Percentiles rank a stretch among this genome's conserved stretches.
Conservation (phyloP, 2,113 vertebrate species). For the Gasterosteus nipponicus region DNA sequence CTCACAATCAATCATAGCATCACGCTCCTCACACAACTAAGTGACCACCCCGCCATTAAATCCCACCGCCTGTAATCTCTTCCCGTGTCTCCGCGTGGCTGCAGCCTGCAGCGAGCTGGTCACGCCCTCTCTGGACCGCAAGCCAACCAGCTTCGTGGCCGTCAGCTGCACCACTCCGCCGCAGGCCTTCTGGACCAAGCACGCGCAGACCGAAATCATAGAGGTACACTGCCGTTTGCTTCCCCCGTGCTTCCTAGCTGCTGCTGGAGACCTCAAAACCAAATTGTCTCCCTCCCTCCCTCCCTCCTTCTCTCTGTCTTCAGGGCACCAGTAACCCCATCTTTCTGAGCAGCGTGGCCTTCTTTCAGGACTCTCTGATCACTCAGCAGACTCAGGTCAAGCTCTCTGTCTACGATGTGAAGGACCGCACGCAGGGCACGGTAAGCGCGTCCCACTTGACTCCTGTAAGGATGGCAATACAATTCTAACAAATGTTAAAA, state of each 20-base stretch:
- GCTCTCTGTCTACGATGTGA: constrained; percentile 97
- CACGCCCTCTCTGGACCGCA: constrained; percentile 93
- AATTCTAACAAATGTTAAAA: neutral
- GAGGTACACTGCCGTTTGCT: constrained; percentile 82
- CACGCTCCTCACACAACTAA: constrained; percentile 38
- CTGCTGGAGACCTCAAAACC: neutral
- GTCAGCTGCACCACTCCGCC: constrained; percentile 98
- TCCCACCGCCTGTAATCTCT: constrained; percentile 56
- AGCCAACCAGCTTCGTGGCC: constrained; percentile 97
- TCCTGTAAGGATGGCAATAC: neutral
- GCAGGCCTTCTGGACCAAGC: constrained; percentile 99
- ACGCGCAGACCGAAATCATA: constrained; percentile 98
- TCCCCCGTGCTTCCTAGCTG: neutral
- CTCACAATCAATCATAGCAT: constrained; percentile 23
- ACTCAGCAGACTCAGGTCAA: constrained; percentile 99
- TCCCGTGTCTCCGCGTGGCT: constrained; percentile 29
- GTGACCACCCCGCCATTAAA: constrained; percentile 34
- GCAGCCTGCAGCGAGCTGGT: constrained; percentile 96
- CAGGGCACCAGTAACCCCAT: constrained; percentile 98
- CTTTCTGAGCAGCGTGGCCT: constrained; percentile 97
- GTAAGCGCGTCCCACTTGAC: constrained; percentile 77
- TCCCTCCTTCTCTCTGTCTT: constrained; percentile 12
- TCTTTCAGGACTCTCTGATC: constrained; percentile 97
- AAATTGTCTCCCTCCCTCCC: neutral
- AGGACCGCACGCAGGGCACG: constrained; percentile 98